Conservation (phyloP, 2,888 invertebrate genomes). For the Patella ulyssiponensis region DNA sequence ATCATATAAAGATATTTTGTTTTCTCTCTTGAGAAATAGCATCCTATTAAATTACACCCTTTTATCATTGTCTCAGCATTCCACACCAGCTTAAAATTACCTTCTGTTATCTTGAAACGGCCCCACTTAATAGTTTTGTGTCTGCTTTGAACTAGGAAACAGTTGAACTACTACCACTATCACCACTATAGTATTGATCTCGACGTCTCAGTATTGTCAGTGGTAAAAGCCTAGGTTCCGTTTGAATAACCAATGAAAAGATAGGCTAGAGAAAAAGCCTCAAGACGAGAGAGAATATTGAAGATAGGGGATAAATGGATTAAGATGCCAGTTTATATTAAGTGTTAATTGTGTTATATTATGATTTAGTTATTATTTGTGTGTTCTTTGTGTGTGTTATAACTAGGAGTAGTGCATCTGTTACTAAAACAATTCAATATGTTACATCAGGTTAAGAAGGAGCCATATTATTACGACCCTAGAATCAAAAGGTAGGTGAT, state of each 20-base stretch:
- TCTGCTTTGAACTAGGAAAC: slow-evolving; percentile 9
- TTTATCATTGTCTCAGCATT: not conserved
- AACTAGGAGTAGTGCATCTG: slow-evolving; percentile 11
- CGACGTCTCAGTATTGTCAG: too few relatives aligned
- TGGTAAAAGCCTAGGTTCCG: too few relatives aligned
- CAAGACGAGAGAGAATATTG: too few relatives aligned
- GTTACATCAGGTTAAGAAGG: slow-evolving; percentile 39
- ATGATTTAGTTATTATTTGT: not conserved
- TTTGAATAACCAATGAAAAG: too few relatives aligned
- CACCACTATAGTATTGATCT: too few relatives aligned
- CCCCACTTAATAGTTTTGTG: not conserved
- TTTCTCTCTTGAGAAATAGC: not conserved
- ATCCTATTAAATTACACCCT: not conserved
- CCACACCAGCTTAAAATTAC: not conserved
- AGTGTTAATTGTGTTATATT: slow-evolving; percentile 5
- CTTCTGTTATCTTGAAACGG: not conserved
- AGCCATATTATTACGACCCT: slow-evolving; percentile 62
- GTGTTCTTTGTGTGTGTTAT: slow-evolving; percentile 11
- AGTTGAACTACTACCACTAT: not conserved
- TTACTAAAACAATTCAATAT: slow-evolving; percentile 13
- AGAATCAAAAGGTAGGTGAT: slow-evolving; percentile 57
- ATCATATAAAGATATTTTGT: not conserved
- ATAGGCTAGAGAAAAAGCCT: too few relatives aligned
- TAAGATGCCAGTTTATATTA: slow-evolving; percentile 7
- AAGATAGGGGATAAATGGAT: not conserved